These are phyloP conservation scores for Gambusia yucatana DNA, from an alignment of 2,797 vertebrate species.

Conservation along the genomic window DNA sequence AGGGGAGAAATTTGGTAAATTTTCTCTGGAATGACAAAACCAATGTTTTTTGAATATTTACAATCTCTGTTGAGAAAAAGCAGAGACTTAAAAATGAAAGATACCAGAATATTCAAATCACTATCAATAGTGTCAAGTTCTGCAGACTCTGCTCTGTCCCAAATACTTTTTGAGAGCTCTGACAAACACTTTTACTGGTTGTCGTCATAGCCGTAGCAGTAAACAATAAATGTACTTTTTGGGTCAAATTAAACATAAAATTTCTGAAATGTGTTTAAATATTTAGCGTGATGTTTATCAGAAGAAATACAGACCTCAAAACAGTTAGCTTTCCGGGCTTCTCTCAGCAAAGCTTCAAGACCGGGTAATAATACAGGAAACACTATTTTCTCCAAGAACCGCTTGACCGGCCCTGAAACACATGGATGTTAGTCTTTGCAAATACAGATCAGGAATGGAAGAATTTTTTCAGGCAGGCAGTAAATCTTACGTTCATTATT, in stretches of 20 bases:
- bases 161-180: neutral
- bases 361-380: conserved; percentile 89
- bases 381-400: conserved; percentile 83
- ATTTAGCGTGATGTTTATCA: neutral
- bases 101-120: neutral
- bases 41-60: neutral
- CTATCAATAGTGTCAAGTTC: neutral
- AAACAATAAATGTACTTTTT: neutral
- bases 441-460: neutral
- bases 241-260: neutral
- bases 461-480: neutral
- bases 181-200: neutral
- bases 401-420: conserved; percentile 79
- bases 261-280: neutral
- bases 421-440: conserved; percentile 2
- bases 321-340: conserved; percentile 83
- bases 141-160: neutral
- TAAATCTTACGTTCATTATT: conserved; percentile 43
- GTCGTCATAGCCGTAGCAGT: neutral
- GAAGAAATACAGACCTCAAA: conserved; percentile 81
- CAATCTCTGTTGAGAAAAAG: neutral
- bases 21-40: conserved; percentile 80
- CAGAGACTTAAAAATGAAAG: neutral
- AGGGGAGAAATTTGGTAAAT: conserved; percentile 87
- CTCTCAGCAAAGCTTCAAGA: conserved; percentile 84